Percentiles rank a stretch among this genome's conserved stretches.
Conservation (phyloP, 2,888 invertebrate species). For the Orthosia gothica region DNA sequence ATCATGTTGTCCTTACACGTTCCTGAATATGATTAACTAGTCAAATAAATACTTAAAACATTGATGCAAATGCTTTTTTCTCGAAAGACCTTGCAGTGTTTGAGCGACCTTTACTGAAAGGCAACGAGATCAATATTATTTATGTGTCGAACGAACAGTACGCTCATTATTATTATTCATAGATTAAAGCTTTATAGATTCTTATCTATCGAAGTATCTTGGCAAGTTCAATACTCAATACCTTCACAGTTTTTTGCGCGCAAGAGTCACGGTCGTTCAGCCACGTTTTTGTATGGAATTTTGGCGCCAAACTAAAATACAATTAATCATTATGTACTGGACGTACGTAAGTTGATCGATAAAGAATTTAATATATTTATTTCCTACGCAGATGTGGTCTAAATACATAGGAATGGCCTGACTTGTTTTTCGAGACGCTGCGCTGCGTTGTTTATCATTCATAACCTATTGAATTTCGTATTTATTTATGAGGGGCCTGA, state of each 20-base stretch:
- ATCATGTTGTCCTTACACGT: constrained; percentile 25
- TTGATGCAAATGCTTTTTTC: constrained; percentile 67
- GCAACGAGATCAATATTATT: constrained; percentile 63
- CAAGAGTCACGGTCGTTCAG: constrained; percentile 88
- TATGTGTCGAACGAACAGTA: constrained; percentile 43
- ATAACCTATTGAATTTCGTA: constrained; percentile 77
- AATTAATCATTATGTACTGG: constrained; percentile 75
- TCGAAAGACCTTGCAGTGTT: constrained; percentile 69
- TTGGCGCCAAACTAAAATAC: constrained; percentile 87
- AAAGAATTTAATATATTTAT: constrained; percentile 56
- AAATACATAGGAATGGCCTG: constrained; percentile 65
- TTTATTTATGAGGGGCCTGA: constrained; percentile 83
- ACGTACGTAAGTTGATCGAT: constrained; percentile 46
- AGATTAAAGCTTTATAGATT: constrained; percentile 48
- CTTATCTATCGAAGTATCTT: constrained; percentile 51
- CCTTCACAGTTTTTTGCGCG: constrained; percentile 75
- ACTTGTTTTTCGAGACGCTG: constrained; percentile 71
- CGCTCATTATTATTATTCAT: constrained; percentile 58
- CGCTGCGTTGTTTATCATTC: constrained; percentile 67
- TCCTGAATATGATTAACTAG: constrained; percentile 57
- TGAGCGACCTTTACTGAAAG: constrained; percentile 73
- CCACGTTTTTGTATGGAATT: constrained; percentile 87
- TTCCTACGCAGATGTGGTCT: constrained; percentile 61
- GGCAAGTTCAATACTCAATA: constrained; percentile 69
- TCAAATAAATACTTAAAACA: constrained; percentile 74